A percentile compares a stretch with the other conserved stretches of the same genome.
phyloP scores from a whole-genome alignment of 2,888 invertebrate species.

The Tuta absoluta region DNA sequence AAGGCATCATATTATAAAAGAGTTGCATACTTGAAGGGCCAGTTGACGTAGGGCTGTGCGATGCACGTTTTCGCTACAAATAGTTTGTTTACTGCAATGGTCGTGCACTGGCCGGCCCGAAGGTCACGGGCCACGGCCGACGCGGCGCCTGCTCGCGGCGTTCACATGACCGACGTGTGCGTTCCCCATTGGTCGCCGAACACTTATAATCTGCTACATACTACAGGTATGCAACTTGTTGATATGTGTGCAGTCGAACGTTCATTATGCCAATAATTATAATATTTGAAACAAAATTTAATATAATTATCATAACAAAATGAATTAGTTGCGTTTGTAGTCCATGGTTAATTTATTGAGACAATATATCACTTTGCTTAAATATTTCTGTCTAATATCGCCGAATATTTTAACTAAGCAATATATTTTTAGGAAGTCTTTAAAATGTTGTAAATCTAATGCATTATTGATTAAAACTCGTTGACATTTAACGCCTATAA shows the following conservation, averaged over 20 bases:
- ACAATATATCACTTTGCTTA: too few relatives aligned
- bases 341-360: too few relatives aligned
- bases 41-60: not conserved
- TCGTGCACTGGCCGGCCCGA: slow-evolving; percentile 51
- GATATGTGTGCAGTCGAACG: slow-evolving; percentile 18
- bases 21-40: not conserved
- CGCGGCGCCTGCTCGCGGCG: slow-evolving; percentile 53
- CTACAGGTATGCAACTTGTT: slow-evolving; percentile 28
- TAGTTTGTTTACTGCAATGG: slow-evolving; percentile 50
- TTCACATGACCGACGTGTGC: slow-evolving; percentile 67
- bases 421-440: not conserved
- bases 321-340: too few relatives aligned
- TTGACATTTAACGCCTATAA: slow-evolving; percentile 15
- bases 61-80: slow-evolving; percentile 34
- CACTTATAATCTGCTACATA: slow-evolving; percentile 16
- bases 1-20: not conserved
- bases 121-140: slow-evolving; percentile 75
- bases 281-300: not conserved
- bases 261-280: not conserved
- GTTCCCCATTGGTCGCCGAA: slow-evolving; percentile 56
- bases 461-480: not conserved
- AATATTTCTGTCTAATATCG: not conserved
- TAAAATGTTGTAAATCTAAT: slow-evolving; percentile 14
- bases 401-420: not conserved
- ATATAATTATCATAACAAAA: not conserved